phyloP scores from a whole-genome alignment of 2,888 invertebrate genomes.

The Nasonia oneida region DNA sequence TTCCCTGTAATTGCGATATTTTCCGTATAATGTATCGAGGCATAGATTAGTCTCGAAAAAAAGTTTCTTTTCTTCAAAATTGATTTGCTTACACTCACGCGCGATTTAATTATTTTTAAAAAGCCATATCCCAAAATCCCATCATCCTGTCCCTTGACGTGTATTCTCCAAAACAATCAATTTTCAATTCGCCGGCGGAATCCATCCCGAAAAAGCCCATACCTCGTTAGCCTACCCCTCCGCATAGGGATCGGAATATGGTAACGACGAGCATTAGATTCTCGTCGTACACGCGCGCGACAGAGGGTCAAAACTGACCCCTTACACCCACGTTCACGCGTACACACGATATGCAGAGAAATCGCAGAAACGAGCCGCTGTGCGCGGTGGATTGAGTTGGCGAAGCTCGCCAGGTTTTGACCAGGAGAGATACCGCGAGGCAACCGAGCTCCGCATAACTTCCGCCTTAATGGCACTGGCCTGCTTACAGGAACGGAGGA shows the following conservation, averaged over 20 bases:
- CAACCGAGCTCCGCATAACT: constrained; percentile 18
- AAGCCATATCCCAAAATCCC: neutral
- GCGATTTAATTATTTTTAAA: neutral
- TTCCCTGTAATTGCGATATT: neutral
- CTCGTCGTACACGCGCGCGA: neutral
- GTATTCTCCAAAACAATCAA: neutral
- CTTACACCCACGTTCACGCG: neutral
- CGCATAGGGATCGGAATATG: neutral
- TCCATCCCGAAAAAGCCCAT: neutral
- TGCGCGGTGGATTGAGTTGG: constrained; percentile 17
- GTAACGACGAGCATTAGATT: constrained; percentile 25
- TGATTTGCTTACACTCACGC: neutral
- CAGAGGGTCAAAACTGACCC: constrained; percentile 22
- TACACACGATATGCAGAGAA: constrained; percentile 7
- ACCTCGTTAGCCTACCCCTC: neutral
- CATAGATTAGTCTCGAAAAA: neutral
- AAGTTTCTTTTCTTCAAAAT: neutral
- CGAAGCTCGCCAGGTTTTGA: constrained; percentile 15
- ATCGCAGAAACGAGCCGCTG: constrained; percentile 11
- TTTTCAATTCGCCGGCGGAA: neutral
- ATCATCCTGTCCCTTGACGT: neutral
- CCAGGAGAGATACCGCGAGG: constrained; percentile 4
- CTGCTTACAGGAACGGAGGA: neutral
- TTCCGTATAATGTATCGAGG: neutral
- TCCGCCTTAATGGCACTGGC: constrained; percentile 27